These are phyloP conservation scores for Dicerorhinus sumatrensis DNA, from an alignment of 2,113 vertebrate genomes.

Conservation along the genomic window DNA sequence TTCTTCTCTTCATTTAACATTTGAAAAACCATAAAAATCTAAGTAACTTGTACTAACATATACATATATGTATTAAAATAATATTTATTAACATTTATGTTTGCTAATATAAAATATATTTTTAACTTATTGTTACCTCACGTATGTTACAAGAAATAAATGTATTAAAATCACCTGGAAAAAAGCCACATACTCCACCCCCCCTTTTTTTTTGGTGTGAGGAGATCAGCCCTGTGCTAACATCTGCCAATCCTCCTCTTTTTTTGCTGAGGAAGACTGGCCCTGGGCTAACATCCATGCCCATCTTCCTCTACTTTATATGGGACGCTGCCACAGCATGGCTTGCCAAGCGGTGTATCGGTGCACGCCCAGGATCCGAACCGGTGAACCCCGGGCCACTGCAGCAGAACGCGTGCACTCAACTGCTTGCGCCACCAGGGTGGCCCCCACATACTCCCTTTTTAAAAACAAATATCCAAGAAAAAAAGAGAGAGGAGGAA, in stretches of 20 bases:
- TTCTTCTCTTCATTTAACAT: neutral
- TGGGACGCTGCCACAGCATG: no score
- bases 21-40: neutral
- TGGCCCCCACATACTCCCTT: fast-evolving
- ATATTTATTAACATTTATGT: neutral
- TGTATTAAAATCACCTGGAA: neutral
- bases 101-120: neutral
- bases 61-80: neutral
- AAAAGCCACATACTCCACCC: neutral
- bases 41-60: neutral
- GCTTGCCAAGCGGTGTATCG: no score
- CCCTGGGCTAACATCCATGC: no score
- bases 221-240: no score
- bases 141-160: neutral
- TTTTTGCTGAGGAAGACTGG: no score
- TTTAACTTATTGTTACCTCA: neutral
- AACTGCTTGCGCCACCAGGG: no score
- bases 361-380: no score
- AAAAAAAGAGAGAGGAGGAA: neutral
- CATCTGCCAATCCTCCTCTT: no score
- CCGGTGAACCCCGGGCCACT: no score
- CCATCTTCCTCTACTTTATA: no score
- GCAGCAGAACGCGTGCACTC: no score
- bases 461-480: neutral
- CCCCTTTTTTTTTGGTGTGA: no score